Evolutionary conservation across 2,888 invertebrate genomes (phyloP), one percentile per base, ranked within the genome.

Genomic region (Steinernema hermaphroditum): DNA sequence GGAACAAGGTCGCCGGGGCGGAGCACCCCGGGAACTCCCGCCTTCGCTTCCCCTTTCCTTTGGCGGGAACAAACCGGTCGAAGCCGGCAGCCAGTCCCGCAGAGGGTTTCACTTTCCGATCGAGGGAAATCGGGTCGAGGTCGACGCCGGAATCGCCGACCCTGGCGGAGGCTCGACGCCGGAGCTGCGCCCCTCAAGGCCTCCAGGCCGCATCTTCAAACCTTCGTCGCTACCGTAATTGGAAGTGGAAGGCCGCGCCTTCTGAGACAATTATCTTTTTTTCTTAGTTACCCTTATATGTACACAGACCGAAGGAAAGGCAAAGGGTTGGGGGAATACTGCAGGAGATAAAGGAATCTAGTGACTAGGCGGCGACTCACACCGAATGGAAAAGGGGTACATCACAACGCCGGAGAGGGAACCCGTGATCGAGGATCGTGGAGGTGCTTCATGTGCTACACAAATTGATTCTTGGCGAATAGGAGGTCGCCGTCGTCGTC

Each of bases 91-190:
- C 43, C 43, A 41, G 43, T 41, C 43, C 46, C 46, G 46, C 46
- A 2, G 62, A 62, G 62, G 62, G 62, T 62, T 62, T 62, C 62
- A 62, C 62, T 62, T 62, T 62, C 62, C 62, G 24, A 46, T 6
- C 4, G 46, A 46, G 62, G 32, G 29, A 29, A 62, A 62, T 24
- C 62, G 29, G 62, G 62, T 62, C 62, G 62, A 62, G 62, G 62
- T 62, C 62, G 62, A n/a, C 29, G 62, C 62, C 32, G 34, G 32
- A 62, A 62, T 62, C 62, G 16, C 16, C 62, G 62, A 54, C 54
- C 54, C 54, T 54, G 54, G 22, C 27, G 54, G 54, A 22, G 19
- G 16, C 14, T 54, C 54, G 22, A 2, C 54, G 22, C 54, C 54
- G 24, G 12, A 54, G 27, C 19, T 24, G 54, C n/a, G 27, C 22